These are phyloP conservation scores for Spinus pinus DNA, from an alignment of 2,797 vertebrate species.

Conservation along the genomic window DNA sequence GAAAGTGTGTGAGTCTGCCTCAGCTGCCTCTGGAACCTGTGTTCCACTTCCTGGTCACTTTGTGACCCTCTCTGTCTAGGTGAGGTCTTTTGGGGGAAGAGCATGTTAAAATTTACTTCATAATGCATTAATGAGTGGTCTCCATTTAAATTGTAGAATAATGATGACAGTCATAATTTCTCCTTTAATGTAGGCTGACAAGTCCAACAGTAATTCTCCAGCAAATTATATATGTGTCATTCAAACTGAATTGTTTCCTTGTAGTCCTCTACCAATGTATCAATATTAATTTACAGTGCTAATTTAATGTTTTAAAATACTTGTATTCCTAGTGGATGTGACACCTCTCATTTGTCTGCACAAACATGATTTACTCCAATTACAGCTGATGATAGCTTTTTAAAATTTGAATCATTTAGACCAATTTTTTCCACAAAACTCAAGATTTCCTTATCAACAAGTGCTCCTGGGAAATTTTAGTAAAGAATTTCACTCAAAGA, in stretches of 20 bases:
- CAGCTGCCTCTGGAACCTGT: neutral
- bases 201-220: neutral
- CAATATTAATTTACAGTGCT: neutral
- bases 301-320: neutral
- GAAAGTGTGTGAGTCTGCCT: constrained; percentile 10
- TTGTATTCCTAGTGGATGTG: neutral
- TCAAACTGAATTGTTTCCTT: neutral
- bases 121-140: neutral
- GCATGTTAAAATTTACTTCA: neutral
- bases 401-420: neutral
- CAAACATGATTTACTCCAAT: neutral
- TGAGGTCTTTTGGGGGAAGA: neutral
- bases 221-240: neutral
- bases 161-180: neutral
- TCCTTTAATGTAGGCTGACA: neutral
- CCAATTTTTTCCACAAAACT: neutral
- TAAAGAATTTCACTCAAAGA: neutral
- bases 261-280: neutral
- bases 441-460: neutral
- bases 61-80: neutral
- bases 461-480: neutral
- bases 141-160: neutral
- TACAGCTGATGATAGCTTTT: neutral
- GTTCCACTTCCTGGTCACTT: neutral
- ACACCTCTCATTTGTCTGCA: neutral